A percentile compares a stretch with the other conserved stretches of the same genome.
These are phyloP conservation scores for Sebastes hubbsi DNA, from an alignment of 2,797 vertebrate genomes.

Conservation along the genomic window DNA sequence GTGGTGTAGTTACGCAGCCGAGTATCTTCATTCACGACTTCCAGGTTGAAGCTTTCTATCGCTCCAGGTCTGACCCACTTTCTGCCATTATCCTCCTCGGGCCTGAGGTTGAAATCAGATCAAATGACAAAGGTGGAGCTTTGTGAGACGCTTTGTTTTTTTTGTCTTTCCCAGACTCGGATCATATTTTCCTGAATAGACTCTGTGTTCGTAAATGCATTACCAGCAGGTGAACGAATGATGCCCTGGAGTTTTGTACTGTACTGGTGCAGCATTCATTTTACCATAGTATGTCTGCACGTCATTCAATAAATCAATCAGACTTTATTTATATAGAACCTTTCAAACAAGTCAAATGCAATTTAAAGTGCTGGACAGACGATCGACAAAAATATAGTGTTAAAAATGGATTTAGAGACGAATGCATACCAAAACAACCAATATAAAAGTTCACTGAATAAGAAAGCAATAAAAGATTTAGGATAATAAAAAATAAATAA, in stretches of 20 bases:
- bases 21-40: neutral
- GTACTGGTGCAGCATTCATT: neutral
- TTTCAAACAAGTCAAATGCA: no score
- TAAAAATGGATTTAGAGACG: no score
- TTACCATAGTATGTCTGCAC: neutral
- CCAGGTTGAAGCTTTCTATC: neutral
- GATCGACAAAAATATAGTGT: no score
- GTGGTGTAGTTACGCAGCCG: neutral
- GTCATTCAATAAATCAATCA: no score
- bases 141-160: neutral
- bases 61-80: conserved; percentile 18
- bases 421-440: no score
- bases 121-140: conserved; percentile 19
- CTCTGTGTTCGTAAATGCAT: conserved; percentile 7
- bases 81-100: conserved; percentile 6
- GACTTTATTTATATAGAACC: no score
- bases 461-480: no score
- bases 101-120: conserved; percentile 34
- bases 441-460: no score
- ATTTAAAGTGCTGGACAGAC: no score
- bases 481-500: no score
- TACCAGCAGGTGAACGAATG: conserved; percentile 12
- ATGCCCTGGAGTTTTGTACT: neutral
- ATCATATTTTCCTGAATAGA: conserved; percentile 20
- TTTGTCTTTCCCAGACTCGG: neutral